Conservation (phyloP, 2,888 invertebrate genomes). For the Drosophila rubida region DNA sequence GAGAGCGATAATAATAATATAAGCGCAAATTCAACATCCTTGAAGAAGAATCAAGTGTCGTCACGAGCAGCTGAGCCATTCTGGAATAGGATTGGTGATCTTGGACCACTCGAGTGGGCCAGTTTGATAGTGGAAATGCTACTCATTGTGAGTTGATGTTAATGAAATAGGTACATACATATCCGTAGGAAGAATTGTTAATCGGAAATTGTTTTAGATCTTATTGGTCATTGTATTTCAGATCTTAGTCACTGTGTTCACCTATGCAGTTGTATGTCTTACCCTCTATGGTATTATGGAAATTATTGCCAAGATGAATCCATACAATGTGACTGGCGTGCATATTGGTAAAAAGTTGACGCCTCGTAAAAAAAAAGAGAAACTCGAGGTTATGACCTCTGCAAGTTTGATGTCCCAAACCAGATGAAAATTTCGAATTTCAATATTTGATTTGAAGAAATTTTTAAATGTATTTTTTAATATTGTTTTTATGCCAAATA, state of each 20-base stretch:
- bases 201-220: constrained; percentile 60
- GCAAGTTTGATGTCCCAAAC: constrained; percentile 61
- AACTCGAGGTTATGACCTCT: constrained; percentile 46
- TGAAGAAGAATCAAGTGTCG: neutral
- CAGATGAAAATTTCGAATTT: constrained; percentile 17
- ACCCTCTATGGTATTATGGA: constrained; percentile 61
- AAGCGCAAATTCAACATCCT: neutral
- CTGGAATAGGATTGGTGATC: constrained; percentile 4
- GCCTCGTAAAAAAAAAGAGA: constrained; percentile 21
- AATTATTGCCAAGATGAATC: constrained; percentile 43
- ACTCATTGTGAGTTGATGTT: constrained; percentile 57
- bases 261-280: constrained; percentile 69
- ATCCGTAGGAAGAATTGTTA: constrained; percentile 25
- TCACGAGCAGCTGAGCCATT: constrained; percentile 20
- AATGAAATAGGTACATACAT: constrained; percentile 27
- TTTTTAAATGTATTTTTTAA: too few species aligned
- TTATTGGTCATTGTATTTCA: constrained; percentile 72
- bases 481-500: too few species aligned
- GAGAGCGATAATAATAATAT: neutral
- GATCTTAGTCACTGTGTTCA: constrained; percentile 65
- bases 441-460: neutral
- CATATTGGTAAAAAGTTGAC: constrained; percentile 32
- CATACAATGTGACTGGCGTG: neutral
- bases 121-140: constrained; percentile 19
- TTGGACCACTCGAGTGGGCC: constrained; percentile 17